Evolutionary conservation across 2,888 invertebrate genomes (phyloP).

Genomic region (Poecilobothrus nobilitatus): DNA sequence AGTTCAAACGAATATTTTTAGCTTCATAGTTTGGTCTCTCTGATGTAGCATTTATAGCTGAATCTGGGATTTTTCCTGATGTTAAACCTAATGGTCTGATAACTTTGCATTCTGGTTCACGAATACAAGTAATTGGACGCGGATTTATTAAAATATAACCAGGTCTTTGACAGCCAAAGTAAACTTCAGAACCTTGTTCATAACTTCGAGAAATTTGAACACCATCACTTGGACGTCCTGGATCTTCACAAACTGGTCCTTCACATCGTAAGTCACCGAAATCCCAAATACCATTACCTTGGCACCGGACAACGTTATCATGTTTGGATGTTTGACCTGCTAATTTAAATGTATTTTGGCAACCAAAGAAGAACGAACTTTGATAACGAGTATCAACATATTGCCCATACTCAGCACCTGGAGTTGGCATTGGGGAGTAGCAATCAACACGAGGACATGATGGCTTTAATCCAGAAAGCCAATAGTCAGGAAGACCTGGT

Average conservation of each 20-base stretch:
- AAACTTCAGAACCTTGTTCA: slow-evolving; percentile 83
- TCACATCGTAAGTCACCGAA: slow-evolving; percentile 89
- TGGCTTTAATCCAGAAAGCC: slow-evolving; percentile 79
- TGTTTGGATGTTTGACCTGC: slow-evolving; percentile 87
- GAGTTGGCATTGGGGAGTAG: slow-evolving; percentile 81
- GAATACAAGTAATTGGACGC: slow-evolving; percentile 78
- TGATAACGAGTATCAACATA: slow-evolving; percentile 81
- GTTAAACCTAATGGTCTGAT: slow-evolving; percentile 84
- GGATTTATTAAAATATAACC: slow-evolving; percentile 90
- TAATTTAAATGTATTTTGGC: slow-evolving; percentile 89
- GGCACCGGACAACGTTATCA: slow-evolving; percentile 86
- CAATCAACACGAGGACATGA: slow-evolving; percentile 85
- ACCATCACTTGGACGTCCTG: slow-evolving; percentile 88
- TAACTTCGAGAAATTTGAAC: slow-evolving; percentile 74
- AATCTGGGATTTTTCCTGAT: slow-evolving; percentile 87
- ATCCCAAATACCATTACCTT: slow-evolving; percentile 92
- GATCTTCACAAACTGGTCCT: slow-evolving; percentile 94
- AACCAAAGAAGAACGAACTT: slow-evolving; percentile 91
- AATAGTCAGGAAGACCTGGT: slow-evolving; percentile 80
- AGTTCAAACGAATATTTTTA: slow-evolving; percentile 77
- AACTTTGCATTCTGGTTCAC: slow-evolving; percentile 89
- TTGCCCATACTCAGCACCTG: slow-evolving; percentile 89
- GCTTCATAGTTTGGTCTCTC: slow-evolving; percentile 89
- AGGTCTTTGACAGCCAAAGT: slow-evolving; percentile 81
- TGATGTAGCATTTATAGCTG: slow-evolving; percentile 90